phyloP scores from a whole-genome alignment of 1,140 invertebrate genomes.

The Drosophila nebulosa region DNA sequence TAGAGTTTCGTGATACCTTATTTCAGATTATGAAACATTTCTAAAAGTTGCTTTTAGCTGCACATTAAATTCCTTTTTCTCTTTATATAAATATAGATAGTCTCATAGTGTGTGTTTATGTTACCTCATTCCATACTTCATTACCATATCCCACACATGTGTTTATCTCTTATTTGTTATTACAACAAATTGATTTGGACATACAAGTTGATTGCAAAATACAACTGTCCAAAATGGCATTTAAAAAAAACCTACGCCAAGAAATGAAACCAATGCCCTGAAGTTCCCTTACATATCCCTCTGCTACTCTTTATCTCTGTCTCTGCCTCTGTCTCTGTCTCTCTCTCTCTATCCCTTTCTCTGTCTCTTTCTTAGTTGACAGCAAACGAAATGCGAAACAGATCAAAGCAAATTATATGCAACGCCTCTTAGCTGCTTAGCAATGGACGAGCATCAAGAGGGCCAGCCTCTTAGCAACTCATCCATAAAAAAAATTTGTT shows the following conservation, averaged over 20 bases:
- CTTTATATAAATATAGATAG: background rate
- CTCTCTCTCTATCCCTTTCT: background rate
- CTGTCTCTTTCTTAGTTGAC: constrained; percentile 41
- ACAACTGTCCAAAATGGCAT: constrained; percentile 64
- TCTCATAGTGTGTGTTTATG: background rate
- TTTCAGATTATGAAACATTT: no score
- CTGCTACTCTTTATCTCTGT: no score
- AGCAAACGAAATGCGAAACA: constrained; percentile 74
- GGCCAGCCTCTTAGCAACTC: constrained; percentile 15
- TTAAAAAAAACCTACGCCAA: constrained; percentile 66
- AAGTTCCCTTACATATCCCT: constrained; percentile 15
- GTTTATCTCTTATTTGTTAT: constrained; percentile 55
- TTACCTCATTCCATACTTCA: background rate
- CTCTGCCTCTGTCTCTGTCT: background rate
- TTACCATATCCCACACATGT: background rate
- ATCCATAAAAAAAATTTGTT: constrained; percentile 32
- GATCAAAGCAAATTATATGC: constrained; percentile 78
- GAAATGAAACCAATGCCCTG: constrained; percentile 30
- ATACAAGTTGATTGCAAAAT: constrained; percentile 67
- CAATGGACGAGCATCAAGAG: constrained; percentile 36
- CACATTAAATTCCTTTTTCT: no score
- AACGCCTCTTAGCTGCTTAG: constrained; percentile 77
- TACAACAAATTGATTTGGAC: constrained; percentile 76
- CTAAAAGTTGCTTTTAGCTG: no score
- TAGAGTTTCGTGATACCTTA: no score